Evolutionary conservation across 92 coral and sea anemone genomes (phyloP).

Genomic region (Blastomussa wellsi): DNA sequence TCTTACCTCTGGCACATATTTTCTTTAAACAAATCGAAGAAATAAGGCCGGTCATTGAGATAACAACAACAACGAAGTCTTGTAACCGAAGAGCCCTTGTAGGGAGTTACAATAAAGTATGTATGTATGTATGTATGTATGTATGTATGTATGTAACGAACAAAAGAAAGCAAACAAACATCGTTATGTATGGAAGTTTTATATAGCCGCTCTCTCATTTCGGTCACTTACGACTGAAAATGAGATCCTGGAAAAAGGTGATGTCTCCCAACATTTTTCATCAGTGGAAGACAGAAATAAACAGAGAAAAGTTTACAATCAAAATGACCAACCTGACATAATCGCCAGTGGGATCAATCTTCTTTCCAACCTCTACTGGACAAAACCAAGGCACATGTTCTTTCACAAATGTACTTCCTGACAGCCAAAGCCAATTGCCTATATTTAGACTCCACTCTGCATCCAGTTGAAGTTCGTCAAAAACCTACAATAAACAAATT

Average conservation of each 20-base stretch:
- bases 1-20: constrained; percentile 80
- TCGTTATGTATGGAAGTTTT: too few species aligned
- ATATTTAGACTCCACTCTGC: constrained; percentile 79
- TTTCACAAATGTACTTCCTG: constrained; percentile 69
- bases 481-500: constrained; percentile 38
- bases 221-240: too few species aligned
- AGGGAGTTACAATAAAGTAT: too few species aligned
- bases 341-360: constrained; percentile 65
- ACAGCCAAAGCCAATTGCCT: constrained; percentile 83
- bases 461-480: constrained; percentile 77
- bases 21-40: constrained; percentile 13
- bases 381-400: constrained; percentile 71
- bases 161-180: too few species aligned
- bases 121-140: too few species aligned
- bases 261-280: not conserved
- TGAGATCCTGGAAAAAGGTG: too few species aligned
- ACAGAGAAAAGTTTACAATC: not conserved
- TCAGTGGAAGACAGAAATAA: not conserved
- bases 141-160: too few species aligned
- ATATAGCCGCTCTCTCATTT: too few species aligned
- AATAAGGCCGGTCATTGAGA: not conserved
- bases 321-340: constrained; percentile 56
- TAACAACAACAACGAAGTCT: not conserved
- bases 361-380: constrained; percentile 75
- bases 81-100: too few species aligned